Evolutionary conservation across 2,113 vertebrate species (phyloP).

Genomic region (Macaca mulatta): DNA sequence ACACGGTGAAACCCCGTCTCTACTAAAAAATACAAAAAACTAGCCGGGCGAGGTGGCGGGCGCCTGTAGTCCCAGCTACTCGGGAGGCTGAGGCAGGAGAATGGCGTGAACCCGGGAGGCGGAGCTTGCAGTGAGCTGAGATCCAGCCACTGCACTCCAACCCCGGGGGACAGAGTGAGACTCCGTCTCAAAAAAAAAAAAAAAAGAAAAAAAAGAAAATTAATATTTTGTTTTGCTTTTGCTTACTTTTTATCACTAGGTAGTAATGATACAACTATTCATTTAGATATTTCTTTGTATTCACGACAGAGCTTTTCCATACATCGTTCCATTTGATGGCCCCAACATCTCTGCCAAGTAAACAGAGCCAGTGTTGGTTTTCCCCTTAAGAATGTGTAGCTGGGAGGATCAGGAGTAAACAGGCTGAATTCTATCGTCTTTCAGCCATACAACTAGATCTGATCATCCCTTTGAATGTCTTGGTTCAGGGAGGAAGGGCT

Average conservation of each 20-base stretch:
- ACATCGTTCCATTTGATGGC: neutral
- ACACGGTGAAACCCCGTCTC: no score
- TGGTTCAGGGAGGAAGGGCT: accelerated
- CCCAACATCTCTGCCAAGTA: neutral
- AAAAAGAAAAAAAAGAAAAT: neutral
- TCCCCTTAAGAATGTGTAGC: neutral
- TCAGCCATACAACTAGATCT: neutral
- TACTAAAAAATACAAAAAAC: no score
- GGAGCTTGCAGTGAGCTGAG: no score
- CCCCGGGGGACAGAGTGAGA: no score
- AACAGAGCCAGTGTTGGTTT: neutral
- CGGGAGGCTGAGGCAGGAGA: no score
- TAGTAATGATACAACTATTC: neutral
- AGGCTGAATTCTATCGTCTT: neutral
- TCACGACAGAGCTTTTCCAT: neutral
- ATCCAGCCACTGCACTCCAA: no score
- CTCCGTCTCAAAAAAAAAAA: no score
- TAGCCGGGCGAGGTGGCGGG: no score
- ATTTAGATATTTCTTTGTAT: neutral
- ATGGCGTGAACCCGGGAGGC: no score
- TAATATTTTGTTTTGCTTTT: neutral
- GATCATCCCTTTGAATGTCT: neutral
- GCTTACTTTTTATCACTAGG: neutral
- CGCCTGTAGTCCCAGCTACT: no score
- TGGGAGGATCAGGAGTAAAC: neutral